phyloP scores from a whole-genome alignment of 2,888 invertebrate genomes.

The Pristionchus maxplancki region DNA sequence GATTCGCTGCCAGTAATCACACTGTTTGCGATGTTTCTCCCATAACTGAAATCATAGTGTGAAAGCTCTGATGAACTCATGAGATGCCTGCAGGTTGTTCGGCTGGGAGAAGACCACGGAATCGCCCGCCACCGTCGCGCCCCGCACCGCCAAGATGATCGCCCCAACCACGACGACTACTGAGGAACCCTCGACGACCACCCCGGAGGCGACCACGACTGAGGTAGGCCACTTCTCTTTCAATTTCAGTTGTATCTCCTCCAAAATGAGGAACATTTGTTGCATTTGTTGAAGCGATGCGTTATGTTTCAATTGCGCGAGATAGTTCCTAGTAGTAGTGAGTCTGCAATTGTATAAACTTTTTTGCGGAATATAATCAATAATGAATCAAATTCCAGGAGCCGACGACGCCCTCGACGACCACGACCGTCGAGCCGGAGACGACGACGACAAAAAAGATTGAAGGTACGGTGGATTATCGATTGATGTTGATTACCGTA shows the following conservation, averaged over 20 bases:
- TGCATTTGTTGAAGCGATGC: too few species aligned
- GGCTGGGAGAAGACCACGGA: constrained; percentile 44
- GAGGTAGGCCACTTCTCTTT: background rate
- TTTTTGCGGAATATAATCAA: too few species aligned
- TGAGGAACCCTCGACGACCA: constrained; percentile 37
- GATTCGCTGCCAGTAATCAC: too few species aligned
- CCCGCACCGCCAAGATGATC: constrained; percentile 39
- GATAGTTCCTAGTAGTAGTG: background rate
- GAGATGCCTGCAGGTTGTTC: too few species aligned
- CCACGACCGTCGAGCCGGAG: constrained; percentile 48
- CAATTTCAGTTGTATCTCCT: background rate
- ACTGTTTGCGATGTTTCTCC: too few species aligned
- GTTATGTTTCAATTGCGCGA: background rate
- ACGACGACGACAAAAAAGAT: constrained; percentile 48
- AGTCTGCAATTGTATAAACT: background rate
- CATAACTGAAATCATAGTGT: too few species aligned
- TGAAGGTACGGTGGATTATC: background rate
- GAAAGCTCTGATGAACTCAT: too few species aligned
- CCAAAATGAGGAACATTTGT: too few species aligned
- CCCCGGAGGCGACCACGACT: background rate
- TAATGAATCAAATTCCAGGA: background rate
- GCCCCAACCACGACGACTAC: constrained; percentile 50
- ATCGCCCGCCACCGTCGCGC: background rate
- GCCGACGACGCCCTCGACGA: constrained; percentile 28
- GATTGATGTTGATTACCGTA: background rate